phyloP scores from a whole-genome alignment of 2,113 vertebrate species.

The Chinchilla lanigera region DNA sequence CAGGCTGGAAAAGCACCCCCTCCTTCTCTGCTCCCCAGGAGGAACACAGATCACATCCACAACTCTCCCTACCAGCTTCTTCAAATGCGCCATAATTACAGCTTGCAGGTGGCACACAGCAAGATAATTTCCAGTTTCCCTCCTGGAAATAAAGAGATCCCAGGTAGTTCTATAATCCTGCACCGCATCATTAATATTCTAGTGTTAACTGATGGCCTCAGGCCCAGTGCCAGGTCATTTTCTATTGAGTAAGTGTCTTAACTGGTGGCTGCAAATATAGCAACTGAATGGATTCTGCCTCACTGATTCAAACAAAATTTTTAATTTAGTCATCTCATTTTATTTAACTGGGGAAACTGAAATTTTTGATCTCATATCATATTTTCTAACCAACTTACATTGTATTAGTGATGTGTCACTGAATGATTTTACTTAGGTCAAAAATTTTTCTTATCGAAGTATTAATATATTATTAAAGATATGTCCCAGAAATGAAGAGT shows the following conservation, averaged over 20 bases:
- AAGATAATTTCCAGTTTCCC: slow-evolving; percentile 29
- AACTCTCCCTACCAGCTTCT: background rate
- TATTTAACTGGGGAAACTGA: background rate
- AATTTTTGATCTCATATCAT: background rate
- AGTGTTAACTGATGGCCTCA: background rate
- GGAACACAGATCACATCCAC: background rate
- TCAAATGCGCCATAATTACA: slow-evolving; percentile 7
- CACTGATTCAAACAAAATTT: background rate
- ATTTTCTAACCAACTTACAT: slow-evolving; percentile 54
- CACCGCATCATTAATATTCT: background rate
- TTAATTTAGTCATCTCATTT: slow-evolving; percentile 42
- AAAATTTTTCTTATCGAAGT: slow-evolving; percentile 49
- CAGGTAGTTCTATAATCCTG: slow-evolving; percentile 12
- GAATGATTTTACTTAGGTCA: slow-evolving; percentile 39
- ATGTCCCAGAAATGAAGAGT: slow-evolving; percentile 51
- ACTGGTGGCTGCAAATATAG: background rate
- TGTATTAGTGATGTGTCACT: slow-evolving; percentile 21
- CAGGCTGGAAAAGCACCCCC: background rate
- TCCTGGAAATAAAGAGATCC: slow-evolving; percentile 34
- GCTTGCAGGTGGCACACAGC: background rate
- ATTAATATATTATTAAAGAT: slow-evolving; percentile 57
- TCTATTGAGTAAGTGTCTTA: slow-evolving; percentile 40
- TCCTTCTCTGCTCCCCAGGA: background rate
- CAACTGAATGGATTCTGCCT: background rate
- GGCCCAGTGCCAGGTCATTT: background rate